Evolutionary conservation across 2,888 invertebrate genomes (phyloP).

Genomic region (Drosophila antonietae): DNA sequence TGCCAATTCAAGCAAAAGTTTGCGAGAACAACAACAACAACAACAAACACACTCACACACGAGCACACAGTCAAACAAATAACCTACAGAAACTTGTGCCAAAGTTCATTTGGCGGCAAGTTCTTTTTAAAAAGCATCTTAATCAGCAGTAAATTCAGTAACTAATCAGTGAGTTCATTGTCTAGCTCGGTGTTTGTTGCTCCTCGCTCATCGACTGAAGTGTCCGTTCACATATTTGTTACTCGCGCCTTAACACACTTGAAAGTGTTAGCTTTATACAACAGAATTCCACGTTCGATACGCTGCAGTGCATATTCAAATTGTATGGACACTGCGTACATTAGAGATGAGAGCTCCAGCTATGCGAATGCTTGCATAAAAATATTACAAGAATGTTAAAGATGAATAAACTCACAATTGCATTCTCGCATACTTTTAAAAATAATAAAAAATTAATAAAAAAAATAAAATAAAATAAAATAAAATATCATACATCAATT

Average conservation of each 20-base stretch:
- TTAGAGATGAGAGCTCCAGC: constrained; percentile 5
- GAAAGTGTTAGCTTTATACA: constrained; percentile 65
- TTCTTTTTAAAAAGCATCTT: constrained; percentile 73
- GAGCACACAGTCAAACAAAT: constrained; percentile 12
- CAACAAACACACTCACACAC: not conserved
- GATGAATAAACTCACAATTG: not conserved
- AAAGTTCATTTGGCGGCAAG: constrained; percentile 62
- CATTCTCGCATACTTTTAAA: not conserved
- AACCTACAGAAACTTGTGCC: constrained; percentile 47
- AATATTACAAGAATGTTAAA: not conserved
- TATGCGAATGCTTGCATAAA: not conserved
- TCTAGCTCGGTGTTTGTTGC: constrained; percentile 33
- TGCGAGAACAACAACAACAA: constrained; percentile 21
- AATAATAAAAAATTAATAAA: too few relatives aligned
- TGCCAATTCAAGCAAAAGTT: constrained; percentile 74
- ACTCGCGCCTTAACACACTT: constrained; percentile 42
- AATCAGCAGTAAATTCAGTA: constrained; percentile 82
- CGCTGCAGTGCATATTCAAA: constrained; percentile 50
- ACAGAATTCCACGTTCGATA: constrained; percentile 71
- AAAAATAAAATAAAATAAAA: too few relatives aligned
- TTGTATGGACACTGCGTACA: constrained; percentile 44
- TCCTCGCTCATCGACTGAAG: constrained; percentile 25
- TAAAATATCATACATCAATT: not conserved
- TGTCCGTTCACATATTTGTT: constrained; percentile 60
- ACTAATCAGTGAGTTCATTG: constrained; percentile 80